Evolutionary conservation across 1,140 invertebrate species (phyloP), one percentile per base, ranked within the genome.

Genomic region (Drosophila bifasciata): DNA sequence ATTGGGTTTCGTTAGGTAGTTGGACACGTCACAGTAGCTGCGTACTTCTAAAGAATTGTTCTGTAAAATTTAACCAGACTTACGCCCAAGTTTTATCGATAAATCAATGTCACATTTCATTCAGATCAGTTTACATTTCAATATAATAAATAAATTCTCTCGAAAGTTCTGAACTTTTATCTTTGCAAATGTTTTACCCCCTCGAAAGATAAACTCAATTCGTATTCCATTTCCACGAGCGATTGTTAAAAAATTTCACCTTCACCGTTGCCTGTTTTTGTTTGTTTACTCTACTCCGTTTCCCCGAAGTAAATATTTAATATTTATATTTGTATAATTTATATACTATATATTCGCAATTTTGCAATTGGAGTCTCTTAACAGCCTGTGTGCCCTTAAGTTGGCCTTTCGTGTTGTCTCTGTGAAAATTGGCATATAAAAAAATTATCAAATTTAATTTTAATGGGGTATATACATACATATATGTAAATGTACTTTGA

Each of bases 231-330:
- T 45, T 43, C 49, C 19, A 45, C 57, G 23, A 13, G 55, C 73
- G 45, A 71, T 59, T 80, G 76, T 79, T 72, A 55, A 68, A 72
- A 76, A 66, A 80, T 80, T 67, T 62, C 56, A n/a, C 32, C 75
- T 36, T 36, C 32, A 13, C 32, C 32, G 11, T 3, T 73, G 62
- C 53, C 41, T 46, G 21, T 25, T 13, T 15, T 16, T 36, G 56
- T 66, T 55, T 60, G 45, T 43, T 71, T 53, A 70, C 59, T 66
- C 40, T 64, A 16, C 3, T 21, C n/a, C n/a, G 68, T 72, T 53
- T 71, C 59, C 59, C 48, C 60, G 19, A 4, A 25, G 68, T 74
- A 45, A 72, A 68, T 83, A 78, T 84, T 81, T 81, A 36, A 78
- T 74, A 45, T 58, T 46, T 57, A 28, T 44, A 13, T 19, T 28